Evolutionary conservation across 2,797 vertebrate species (phyloP), one percentile per base, ranked within the genome.

Genomic region (Amazona ochrocephala): DNA sequence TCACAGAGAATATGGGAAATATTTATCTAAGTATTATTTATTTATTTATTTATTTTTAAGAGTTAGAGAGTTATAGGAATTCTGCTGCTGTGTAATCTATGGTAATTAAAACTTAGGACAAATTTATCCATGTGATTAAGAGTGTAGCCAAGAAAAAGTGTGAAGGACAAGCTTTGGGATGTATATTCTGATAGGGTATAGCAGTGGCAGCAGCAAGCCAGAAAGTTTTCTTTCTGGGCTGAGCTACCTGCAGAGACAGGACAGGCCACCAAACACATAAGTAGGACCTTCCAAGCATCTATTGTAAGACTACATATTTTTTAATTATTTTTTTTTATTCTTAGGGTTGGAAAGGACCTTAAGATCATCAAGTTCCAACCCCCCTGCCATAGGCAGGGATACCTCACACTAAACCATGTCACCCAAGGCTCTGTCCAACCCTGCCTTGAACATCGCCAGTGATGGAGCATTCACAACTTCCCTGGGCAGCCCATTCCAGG

Each of bases 381-480:
- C 9, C 21, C 48, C 15, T 16, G 26, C 3, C 48, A 50, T 50
- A 9, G 48, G 48, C 48, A 50, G 48, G 48, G 48, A 50, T 15
- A 10, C 14, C 26, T 50, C 48, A 4, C 14, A 50, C 48, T 50
- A 50, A 16, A 27, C 48, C 48, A 16, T 27, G 15, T 15, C 26
- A 50, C 48, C 48, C 24, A 50, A 50, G 48, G 13, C 14, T 50
- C 13, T 50, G 24, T 50, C 24, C 9, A 50, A 14, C 8, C 48
- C 4, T 5, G 48, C 24, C 48, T 50, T 9, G 24, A 50, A 15
- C 5, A 50, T 5, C 1, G 13, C 24, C 48, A 50, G 2, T 1
- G 48, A 48, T 26, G 48, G 13, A 48, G 48, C 24, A 48, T 24
- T 26, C 23, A 48, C 48, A 48, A 3, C 23, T 15, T 48, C 48